phyloP scores from a whole-genome alignment of 2,888 invertebrate genomes.

The Altica lythri region DNA sequence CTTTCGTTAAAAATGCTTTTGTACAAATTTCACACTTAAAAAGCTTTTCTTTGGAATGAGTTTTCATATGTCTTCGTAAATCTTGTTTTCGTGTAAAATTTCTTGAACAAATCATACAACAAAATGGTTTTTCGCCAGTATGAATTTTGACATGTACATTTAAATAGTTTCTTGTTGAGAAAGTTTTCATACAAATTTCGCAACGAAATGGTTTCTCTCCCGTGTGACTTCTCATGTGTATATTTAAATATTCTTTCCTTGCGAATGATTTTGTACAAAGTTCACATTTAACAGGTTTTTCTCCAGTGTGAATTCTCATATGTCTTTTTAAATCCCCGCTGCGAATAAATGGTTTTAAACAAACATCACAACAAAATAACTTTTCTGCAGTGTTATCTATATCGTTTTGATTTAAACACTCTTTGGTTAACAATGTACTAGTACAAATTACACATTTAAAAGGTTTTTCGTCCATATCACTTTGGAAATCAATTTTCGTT shows the following conservation, averaged over 20 bases:
- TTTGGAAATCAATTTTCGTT: neutral
- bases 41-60: conserved; percentile 8
- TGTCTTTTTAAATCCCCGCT: neutral
- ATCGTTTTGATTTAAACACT: neutral
- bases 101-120: conserved; percentile 9
- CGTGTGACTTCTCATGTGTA: neutral
- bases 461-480: neutral
- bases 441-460: neutral
- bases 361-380: neutral
- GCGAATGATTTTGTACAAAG: neutral
- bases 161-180: neutral
- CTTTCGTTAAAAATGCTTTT: neutral
- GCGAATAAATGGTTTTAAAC: neutral
- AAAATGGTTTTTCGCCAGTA: neutral
- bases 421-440: neutral
- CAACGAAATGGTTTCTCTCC: conserved; percentile 4
- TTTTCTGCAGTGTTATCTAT: neutral
- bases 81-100: neutral
- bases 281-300: neutral
- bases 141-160: neutral
- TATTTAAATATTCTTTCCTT: neutral
- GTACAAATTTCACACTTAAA: conserved; percentile 14
- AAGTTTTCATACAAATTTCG: neutral
- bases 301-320: neutral
- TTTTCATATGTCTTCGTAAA: conserved; percentile 4